Base-by-base conservation (phyloP, 64 coral and sea anemone species). In the Porites australiensis region DNA sequence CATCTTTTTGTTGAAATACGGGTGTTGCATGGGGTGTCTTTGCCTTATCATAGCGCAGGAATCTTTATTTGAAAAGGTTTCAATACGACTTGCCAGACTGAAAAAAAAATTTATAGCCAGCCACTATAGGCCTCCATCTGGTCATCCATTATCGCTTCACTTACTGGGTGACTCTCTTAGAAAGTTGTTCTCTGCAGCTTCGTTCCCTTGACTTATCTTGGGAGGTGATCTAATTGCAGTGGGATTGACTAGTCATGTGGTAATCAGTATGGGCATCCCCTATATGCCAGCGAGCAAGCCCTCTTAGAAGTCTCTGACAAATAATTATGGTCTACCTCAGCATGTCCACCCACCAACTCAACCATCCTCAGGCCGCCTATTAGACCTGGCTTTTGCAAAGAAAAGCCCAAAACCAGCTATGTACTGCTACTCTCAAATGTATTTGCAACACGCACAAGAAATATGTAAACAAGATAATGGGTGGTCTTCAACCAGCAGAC, bases 261-360 rank as follows among this genome's bases (percentile, higher is more conserved):
- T 74, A 27, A 74, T 13, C 71, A 74, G 37, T 14, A 74, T 45
- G 71, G 71, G 10, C 6, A 74, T 13, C 27, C 71, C 15, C 37
- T 74, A 27, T 47, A 47, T 72, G 69, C 69, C 23, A 44, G 69
- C 21, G 8, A 79, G 77, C 49, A 79, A 79, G 77, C 77, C 49
- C 77, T 55, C 77, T 79, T 60, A 57, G n/a, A 72, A 23, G 69
- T 72, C 21, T 72, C 69, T 44, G 69, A 27, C 86, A 75, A 74
- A 58, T 37, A 37, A 37, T 37, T 75, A 59, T 60, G 86, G 86
- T 5, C 86, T 75, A 16, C 61, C 53, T 11, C 72, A 77, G 73
- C 72, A 66, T 77, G 73, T 89, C 53, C 61, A 77, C 74, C 77
- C 87, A 66, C 73, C 87, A 73, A 89, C 87, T 50, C 51, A 72